Evolutionary conservation across 2,797 vertebrate genomes (phyloP).

Genomic region (Oreortyx pictus): DNA sequence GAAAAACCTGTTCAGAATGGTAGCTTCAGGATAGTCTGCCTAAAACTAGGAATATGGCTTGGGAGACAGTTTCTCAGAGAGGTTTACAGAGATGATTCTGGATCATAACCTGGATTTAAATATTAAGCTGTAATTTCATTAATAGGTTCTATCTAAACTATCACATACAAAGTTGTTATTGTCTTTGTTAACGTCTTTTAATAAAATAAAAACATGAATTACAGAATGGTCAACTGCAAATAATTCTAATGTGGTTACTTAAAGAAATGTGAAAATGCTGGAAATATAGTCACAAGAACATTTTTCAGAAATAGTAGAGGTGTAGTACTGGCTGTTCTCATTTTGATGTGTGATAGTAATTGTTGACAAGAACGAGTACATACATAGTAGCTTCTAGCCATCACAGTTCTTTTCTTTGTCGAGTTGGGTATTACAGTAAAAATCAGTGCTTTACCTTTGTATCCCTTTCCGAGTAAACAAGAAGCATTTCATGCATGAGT

Average conservation of each 20-base stretch:
- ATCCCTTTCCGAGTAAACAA: not conserved
- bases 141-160: not conserved
- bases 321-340: not conserved
- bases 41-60: not conserved
- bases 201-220: not conserved
- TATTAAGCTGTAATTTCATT: not conserved
- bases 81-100: not conserved
- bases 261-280: not conserved
- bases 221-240: not conserved
- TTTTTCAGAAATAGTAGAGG: not conserved
- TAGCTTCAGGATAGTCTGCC: not conserved
- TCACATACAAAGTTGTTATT: not conserved
- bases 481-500: not conserved
- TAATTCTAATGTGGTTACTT: not conserved
- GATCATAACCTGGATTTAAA: not conserved
- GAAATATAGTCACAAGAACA: not conserved
- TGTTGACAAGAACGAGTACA: not conserved
- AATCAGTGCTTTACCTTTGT: not conserved
- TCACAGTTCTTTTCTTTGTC: not conserved
- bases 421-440: not conserved
- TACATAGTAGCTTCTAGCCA: not conserved
- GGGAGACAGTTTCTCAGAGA: not conserved
- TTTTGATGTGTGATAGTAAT: not conserved
- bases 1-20: not conserved
- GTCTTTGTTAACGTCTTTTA: not conserved